phyloP scores from a whole-genome alignment of 2,113 vertebrate genomes.

The Peromyscus leucopus region DNA sequence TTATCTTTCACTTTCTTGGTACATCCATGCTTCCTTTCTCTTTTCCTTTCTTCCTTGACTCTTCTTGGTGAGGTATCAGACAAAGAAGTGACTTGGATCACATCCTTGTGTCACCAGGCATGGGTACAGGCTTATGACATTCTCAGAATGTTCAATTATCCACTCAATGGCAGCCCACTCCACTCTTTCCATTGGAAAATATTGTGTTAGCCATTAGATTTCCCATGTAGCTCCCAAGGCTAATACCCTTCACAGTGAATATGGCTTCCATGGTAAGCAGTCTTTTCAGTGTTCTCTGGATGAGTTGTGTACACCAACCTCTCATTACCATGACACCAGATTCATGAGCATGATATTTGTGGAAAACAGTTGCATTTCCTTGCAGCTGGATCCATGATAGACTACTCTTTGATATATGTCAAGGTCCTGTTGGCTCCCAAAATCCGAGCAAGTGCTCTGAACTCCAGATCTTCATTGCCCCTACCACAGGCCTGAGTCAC shows the following conservation, averaged over 20 bases:
- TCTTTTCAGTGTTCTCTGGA: not conserved
- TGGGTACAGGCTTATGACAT: slow-evolving; percentile 85
- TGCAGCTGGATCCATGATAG: slow-evolving; percentile 94
- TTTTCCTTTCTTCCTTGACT: not conserved
- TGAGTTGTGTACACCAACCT: not conserved
- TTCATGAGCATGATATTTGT: slow-evolving; percentile 86
- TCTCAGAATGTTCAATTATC: slow-evolving; percentile 97
- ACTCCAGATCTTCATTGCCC: not conserved
- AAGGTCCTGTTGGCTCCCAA: slow-evolving; percentile 94
- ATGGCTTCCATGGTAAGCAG: not conserved
- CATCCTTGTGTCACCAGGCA: no score
- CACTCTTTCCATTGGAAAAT: slow-evolving; percentile 82
- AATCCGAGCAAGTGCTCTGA: slow-evolving; percentile 83
- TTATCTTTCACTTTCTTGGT: not conserved
- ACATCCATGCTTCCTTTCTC: no score
- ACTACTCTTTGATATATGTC: slow-evolving; percentile 96
- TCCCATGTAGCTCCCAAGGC: not conserved
- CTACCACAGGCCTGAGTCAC: not conserved
- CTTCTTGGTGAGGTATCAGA: not conserved
- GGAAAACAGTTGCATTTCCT: slow-evolving; percentile 97
- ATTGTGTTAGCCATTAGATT: not conserved
- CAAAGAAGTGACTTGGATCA: no score
- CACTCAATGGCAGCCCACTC: slow-evolving; percentile 98
- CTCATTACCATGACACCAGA: not conserved
- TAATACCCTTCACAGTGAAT: not conserved